Conservation (phyloP, 2,797 vertebrate genomes). For the Melanotaenia parkinsoni region DNA sequence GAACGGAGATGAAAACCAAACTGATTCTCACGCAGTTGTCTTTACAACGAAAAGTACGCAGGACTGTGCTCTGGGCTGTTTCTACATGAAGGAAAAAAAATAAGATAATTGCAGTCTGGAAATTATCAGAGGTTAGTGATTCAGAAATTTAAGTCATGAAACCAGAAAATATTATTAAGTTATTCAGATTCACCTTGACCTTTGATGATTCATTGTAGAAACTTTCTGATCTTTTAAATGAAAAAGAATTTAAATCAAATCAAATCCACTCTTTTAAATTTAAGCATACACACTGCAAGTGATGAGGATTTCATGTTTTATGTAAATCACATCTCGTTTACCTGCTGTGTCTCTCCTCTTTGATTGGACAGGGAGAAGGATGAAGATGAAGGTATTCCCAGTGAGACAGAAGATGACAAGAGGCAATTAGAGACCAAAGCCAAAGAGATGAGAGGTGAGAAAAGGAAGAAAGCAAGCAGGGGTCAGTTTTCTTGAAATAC, state of each 20-base stretch:
- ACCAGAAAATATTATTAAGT: background rate
- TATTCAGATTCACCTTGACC: background rate
- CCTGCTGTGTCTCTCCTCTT: background rate
- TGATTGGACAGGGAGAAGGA: constrained; percentile 88
- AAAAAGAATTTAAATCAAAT: background rate
- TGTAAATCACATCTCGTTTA: background rate
- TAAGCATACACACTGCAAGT: background rate
- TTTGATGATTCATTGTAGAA: background rate
- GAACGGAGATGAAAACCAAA: constrained; percentile 35
- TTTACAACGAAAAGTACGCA: background rate
- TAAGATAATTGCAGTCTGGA: background rate
- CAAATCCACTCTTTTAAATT: background rate
- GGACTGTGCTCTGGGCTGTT: background rate
- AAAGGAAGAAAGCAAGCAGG: background rate
- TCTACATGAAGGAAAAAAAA: background rate
- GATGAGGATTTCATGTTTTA: background rate
- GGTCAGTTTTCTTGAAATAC: background rate
- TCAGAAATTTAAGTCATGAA: background rate
- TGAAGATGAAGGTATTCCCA: constrained; percentile 97
- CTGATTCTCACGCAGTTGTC: background rate
- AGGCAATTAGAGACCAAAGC: constrained; percentile 90
- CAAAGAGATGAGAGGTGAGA: constrained; percentile 92
- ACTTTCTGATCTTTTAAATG: background rate
- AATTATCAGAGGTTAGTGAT: background rate
- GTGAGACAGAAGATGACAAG: constrained; percentile 95